A percentile compares a stretch with the other conserved stretches of the same genome.
Evolutionary conservation across 2,888 invertebrate genomes (phyloP).

Genomic region (Digitonthophagus gazella): DNA sequence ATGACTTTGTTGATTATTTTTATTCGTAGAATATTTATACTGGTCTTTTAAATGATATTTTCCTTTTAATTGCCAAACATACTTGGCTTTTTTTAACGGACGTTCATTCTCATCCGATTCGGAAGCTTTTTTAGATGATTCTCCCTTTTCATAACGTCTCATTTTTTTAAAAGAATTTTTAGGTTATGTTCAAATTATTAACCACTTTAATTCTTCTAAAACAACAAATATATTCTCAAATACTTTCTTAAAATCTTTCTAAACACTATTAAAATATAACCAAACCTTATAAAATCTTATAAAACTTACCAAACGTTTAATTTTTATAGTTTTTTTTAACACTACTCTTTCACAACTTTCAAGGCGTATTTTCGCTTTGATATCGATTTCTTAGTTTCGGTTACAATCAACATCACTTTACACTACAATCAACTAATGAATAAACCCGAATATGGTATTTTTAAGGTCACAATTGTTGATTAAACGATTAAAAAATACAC

Average conservation of each 20-base stretch:
- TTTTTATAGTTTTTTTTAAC: too few species aligned
- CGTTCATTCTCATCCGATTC: slow-evolving; percentile 42
- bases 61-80: slow-evolving; percentile 67
- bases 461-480: background rate
- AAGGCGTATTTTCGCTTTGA: too few species aligned
- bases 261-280: too few species aligned
- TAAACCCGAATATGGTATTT: background rate
- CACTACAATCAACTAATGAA: too few species aligned
- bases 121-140: slow-evolving; percentile 51
- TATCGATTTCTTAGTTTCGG: too few species aligned
- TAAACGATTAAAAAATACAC: background rate
- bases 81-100: slow-evolving; percentile 65
- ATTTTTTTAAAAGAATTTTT: slow-evolving; percentile 20
- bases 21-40: slow-evolving; percentile 28
- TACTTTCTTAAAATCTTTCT: too few species aligned
- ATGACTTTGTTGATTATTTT: background rate
- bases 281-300: too few species aligned
- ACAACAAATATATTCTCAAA: too few species aligned
- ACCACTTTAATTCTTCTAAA: background rate
- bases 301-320: too few species aligned
- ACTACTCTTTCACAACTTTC: too few species aligned
- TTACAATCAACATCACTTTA: too few species aligned
- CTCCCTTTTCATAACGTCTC: slow-evolving; percentile 42
- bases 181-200: background rate
- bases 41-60: slow-evolving; percentile 60